These are phyloP conservation scores for Perca flavescens DNA, from an alignment of 2,113 vertebrate genomes.

Conservation along the genomic window DNA sequence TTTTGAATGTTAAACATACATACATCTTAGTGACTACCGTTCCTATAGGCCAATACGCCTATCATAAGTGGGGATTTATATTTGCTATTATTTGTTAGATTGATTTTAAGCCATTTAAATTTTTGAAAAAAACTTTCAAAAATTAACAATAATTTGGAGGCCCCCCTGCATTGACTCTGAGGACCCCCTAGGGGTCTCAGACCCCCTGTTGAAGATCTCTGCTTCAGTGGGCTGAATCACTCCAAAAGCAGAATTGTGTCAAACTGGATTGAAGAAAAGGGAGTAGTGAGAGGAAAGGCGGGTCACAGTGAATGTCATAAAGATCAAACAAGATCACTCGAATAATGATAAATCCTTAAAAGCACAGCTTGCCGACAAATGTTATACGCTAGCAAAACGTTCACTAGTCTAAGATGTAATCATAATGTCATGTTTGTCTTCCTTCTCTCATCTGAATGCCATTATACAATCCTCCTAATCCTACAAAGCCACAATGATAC, in stretches of 20 bases:
- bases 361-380: neutral
- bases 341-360: neutral
- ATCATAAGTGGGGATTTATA: too few species aligned
- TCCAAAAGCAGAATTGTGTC: neutral
- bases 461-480: neutral
- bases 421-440: neutral
- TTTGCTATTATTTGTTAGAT: too few species aligned
- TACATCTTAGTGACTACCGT: too few species aligned
- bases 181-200: too few species aligned
- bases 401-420: neutral
- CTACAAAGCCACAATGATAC: too few species aligned
- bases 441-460: neutral
- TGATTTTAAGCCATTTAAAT: too few species aligned
- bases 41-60: too few species aligned
- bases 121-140: too few species aligned
- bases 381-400: neutral
- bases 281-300: neutral
- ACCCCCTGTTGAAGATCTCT: too few species aligned
- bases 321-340: neutral
- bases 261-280: constrained; percentile 1
- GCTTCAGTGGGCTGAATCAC: neutral
- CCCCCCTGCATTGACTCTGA: too few species aligned
- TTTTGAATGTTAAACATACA: too few species aligned
- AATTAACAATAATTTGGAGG: too few species aligned
- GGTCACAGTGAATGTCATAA: neutral